Evolutionary conservation across 2,113 vertebrate genomes (phyloP).

Genomic region (Strix uralensis): DNA sequence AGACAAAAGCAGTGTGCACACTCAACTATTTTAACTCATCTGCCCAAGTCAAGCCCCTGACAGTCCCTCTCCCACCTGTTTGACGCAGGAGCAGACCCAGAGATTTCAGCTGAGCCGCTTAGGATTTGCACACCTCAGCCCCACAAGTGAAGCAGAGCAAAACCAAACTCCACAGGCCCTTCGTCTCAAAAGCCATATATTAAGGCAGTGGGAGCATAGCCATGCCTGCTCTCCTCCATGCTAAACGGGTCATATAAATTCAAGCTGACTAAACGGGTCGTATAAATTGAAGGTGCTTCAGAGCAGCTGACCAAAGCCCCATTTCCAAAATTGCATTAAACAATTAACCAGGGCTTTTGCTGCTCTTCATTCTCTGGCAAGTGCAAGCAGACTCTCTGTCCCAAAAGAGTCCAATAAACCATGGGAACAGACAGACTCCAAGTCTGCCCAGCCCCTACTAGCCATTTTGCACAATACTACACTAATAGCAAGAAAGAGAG

Average conservation of each 20-base stretch:
- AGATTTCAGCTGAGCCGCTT: background rate
- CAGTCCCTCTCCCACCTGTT: background rate
- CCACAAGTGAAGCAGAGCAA: background rate
- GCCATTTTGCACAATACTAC: background rate
- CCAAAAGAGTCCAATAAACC: background rate
- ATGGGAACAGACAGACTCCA: background rate
- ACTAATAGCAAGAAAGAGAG: background rate
- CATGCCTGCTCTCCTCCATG: background rate
- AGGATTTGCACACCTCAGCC: background rate
- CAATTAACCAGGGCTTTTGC: background rate
- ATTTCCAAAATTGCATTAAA: background rate
- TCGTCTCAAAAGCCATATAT: rapidly evolving
- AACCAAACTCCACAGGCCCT: background rate
- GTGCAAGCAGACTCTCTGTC: background rate
- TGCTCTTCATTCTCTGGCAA: background rate
- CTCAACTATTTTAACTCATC: background rate
- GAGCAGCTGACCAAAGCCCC: background rate
- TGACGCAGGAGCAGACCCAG: background rate
- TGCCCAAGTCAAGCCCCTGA: rapidly evolving
- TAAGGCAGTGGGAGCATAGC: background rate
- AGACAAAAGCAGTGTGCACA: background rate
- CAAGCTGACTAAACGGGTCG: background rate
- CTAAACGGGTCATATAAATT: background rate
- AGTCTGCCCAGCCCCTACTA: background rate
- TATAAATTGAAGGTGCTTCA: background rate